Evolutionary conservation across 2,797 vertebrate genomes (phyloP).

Genomic region (Typhlichthys eigenmanni): DNA sequence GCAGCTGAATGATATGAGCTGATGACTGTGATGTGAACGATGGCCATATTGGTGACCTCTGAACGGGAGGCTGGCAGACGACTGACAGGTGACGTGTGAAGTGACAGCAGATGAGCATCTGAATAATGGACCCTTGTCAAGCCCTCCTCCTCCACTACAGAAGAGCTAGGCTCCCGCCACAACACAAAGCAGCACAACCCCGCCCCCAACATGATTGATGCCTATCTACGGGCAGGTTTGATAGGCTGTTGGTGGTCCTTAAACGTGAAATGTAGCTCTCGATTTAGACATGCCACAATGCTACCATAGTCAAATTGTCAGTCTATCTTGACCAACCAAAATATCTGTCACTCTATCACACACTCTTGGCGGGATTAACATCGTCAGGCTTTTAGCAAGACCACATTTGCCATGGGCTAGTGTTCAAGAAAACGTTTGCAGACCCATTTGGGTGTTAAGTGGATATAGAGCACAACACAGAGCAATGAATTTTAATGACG

Average conservation of each 20-base stretch:
- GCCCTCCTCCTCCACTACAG: constrained; percentile 36
- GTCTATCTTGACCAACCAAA: background rate
- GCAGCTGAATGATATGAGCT: constrained; percentile 24
- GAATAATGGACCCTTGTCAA: constrained; percentile 60
- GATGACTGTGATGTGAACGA: constrained; percentile 28
- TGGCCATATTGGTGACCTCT: constrained; percentile 37
- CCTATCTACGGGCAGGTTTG: constrained; percentile 31
- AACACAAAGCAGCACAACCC: constrained; percentile 18
- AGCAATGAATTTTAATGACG: constrained; percentile 63
- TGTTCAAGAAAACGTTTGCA: constrained; percentile 43
- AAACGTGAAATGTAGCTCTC: constrained; percentile 43
- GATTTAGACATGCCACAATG: constrained; percentile 42
- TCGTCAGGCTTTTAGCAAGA: constrained; percentile 9
- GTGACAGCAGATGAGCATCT: constrained; percentile 55
- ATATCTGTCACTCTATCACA: constrained; percentile 1
- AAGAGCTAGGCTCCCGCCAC: constrained; percentile 11
- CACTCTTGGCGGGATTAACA: background rate
- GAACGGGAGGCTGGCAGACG: background rate
- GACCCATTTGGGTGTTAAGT: constrained; percentile 37
- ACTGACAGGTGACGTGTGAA: constrained; percentile 58
- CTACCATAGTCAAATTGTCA: constrained; percentile 11
- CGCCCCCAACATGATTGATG: constrained; percentile 55
- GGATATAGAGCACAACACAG: constrained; percentile 33
- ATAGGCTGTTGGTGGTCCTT: constrained; percentile 53
- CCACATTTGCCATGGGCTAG: constrained; percentile 28